These are phyloP conservation scores for Acrocephalus kingi DNA, from an alignment of 2,113 vertebrate genomes.

Conservation along the genomic window DNA sequence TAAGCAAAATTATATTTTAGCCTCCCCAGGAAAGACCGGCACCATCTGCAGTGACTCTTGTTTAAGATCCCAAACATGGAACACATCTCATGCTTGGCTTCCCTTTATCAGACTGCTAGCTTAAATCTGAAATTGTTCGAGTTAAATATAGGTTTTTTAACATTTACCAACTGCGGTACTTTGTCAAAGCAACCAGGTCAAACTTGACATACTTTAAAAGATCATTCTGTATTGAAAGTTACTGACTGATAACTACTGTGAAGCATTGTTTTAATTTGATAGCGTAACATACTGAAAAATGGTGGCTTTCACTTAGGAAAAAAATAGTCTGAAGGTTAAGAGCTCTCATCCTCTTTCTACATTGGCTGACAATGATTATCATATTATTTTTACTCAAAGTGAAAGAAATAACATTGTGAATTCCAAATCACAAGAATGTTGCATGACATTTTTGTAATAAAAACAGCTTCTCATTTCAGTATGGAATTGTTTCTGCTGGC, in stretches of 20 bases:
- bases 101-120: neutral
- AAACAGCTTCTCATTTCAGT: neutral
- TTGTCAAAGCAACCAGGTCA: neutral
- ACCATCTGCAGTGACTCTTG: neutral
- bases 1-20: neutral
- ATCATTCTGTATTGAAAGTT: neutral
- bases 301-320: neutral
- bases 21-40: neutral
- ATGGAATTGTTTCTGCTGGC: neutral
- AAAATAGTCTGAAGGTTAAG: neutral
- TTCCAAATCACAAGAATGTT: neutral
- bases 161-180: rapidly evolving
- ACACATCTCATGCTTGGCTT: neutral
- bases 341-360: neutral
- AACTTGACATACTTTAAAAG: neutral
- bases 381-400: neutral
- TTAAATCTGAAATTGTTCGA: neutral
- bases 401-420: neutral
- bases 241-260: neutral
- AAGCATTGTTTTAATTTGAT: neutral
- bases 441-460: rapidly evolving
- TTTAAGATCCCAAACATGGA: neutral
- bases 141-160: neutral
- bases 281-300: neutral
- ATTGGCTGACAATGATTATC: neutral